Base-by-base conservation (phyloP, 2,113 vertebrate genomes). In the Scophthalmus maximus region DNA sequence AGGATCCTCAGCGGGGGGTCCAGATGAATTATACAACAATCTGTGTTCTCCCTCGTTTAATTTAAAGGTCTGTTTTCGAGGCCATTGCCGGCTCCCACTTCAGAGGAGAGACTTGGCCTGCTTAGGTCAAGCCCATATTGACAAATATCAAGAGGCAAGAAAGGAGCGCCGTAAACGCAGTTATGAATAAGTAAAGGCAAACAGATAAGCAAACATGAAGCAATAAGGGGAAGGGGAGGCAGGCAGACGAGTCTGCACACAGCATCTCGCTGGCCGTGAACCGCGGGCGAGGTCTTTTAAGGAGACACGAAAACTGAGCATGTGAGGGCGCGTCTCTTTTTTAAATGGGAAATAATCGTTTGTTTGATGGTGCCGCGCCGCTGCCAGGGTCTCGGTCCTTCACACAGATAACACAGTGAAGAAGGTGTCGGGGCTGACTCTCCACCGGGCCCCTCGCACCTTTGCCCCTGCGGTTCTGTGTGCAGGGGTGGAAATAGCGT, bases 21-120 rank as follows among this genome's bases (percentile, higher is more conserved):
- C 51, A 23, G 86, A 93, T 93, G 88, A 93, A 94, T 94, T 93
- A 93, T 92, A 93, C 86, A 94, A 92, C 91, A 91, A 92, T 92
- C 88, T 92, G 92, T 92, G 90, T 92, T 91, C 87, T 85, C 79
- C 79, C 88, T 87, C 79, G 78, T 92, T 91, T 94, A 90, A 93
- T 93, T 92, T 91, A 94, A 92, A 90, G 89, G 90, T 86, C 83
- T 86, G 84, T 91, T 92, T 93, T 93, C 89, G 94, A 92, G 92
- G 91, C 89, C 85, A 85, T 85, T 40, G 80, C 83, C 32, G 29
- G 71, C 83, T 85, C 74, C 46, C 60, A 78, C 91, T 89, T 91
- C 91, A 91, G 79, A 92, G 79, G 82, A 85, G 76, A 89, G 68
- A 76, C 64, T 78, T 75, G 69, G 70, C 82, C 87, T 68, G 7